Percentiles rank a stretch among this genome's conserved stretches.
phyloP scores from a whole-genome alignment of 2,888 invertebrate genomes.

The Mystacides longicornis region DNA sequence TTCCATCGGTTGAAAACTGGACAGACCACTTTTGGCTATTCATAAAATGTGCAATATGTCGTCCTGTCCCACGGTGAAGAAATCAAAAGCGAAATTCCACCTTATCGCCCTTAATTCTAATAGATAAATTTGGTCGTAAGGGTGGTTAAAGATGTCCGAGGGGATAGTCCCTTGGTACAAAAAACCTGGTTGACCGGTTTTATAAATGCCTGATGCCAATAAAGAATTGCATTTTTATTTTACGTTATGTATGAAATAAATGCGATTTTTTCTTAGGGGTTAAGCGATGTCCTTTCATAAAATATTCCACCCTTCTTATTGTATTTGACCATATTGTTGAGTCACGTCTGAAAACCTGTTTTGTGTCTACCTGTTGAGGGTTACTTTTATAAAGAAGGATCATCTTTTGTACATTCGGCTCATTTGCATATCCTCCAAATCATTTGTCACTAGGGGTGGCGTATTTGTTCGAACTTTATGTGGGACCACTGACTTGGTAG shows the following conservation, averaged over 20 bases:
- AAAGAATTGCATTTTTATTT: conserved; percentile 11
- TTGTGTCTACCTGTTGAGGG: conserved; percentile 23
- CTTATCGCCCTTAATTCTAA: background rate
- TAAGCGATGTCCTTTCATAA: conserved; percentile 18
- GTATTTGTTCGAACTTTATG: background rate
- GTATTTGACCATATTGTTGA: conserved; percentile 23
- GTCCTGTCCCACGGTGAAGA: conserved; percentile 23
- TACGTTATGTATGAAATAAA: background rate
- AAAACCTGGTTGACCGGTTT: conserved; percentile 26
- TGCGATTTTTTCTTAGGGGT: conserved; percentile 14
- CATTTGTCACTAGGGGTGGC: background rate
- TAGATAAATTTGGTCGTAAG: conserved; percentile 1
- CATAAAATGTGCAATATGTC: too few species aligned
- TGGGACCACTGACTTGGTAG: background rate
- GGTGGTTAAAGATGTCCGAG: conserved; percentile 17
- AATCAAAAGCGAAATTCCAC: background rate
- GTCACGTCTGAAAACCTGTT: conserved; percentile 24
- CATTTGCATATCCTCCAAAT: conserved; percentile 19
- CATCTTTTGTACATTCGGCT: conserved; percentile 1
- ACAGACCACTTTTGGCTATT: conserved; percentile 45
- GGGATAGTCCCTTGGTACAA: conserved; percentile 20
- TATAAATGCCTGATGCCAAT: conserved; percentile 9
- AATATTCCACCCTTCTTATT: conserved; percentile 18
- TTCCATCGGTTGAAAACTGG: conserved; percentile 34
- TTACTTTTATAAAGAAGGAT: conserved; percentile 20